These are phyloP conservation scores for Pipistrellus nathusii DNA, from an alignment of 2,797 vertebrate species.

Conservation along the genomic window DNA sequence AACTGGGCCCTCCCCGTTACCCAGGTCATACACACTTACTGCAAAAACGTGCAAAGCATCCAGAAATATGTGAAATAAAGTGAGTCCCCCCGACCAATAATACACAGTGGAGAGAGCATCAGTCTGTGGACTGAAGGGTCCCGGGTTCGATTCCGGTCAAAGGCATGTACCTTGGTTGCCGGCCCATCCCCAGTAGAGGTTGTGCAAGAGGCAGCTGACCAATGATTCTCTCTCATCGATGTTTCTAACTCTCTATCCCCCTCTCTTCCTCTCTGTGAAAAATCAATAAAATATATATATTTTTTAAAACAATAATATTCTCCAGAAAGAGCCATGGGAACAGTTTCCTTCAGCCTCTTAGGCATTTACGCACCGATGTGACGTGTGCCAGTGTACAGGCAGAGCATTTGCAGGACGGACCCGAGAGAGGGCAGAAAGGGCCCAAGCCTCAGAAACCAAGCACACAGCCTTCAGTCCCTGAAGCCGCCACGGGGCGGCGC, in stretches of 20 bases:
- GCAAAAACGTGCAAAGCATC: constrained; percentile 1
- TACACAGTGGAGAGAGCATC: too few relatives aligned
- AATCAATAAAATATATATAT: too few relatives aligned
- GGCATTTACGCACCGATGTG: not conserved
- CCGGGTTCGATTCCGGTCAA: too few relatives aligned
- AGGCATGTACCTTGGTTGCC: too few relatives aligned
- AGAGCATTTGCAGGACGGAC: not conserved
- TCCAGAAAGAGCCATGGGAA: not conserved
- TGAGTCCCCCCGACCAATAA: not conserved
- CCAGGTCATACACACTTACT: not conserved
- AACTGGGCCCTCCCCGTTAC: constrained; percentile 40
- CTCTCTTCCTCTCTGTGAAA: too few relatives aligned
- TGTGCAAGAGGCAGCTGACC: too few relatives aligned
- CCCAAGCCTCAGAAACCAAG: not conserved
- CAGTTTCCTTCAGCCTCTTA: not conserved
- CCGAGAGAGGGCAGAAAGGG: rapidly evolving
- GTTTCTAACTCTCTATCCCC: too few relatives aligned
- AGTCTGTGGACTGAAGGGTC: too few relatives aligned
- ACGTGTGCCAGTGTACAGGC: not conserved
- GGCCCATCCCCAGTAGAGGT: too few relatives aligned
- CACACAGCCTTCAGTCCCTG: not conserved
- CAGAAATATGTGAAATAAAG: constrained; percentile 1
- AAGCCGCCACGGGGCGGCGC: constrained; percentile 8
- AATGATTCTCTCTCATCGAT: too few relatives aligned
- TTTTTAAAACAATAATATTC: too few relatives aligned